Evolutionary conservation across 2,797 vertebrate species (phyloP).

Genomic region (Siniperca obscura): DNA sequence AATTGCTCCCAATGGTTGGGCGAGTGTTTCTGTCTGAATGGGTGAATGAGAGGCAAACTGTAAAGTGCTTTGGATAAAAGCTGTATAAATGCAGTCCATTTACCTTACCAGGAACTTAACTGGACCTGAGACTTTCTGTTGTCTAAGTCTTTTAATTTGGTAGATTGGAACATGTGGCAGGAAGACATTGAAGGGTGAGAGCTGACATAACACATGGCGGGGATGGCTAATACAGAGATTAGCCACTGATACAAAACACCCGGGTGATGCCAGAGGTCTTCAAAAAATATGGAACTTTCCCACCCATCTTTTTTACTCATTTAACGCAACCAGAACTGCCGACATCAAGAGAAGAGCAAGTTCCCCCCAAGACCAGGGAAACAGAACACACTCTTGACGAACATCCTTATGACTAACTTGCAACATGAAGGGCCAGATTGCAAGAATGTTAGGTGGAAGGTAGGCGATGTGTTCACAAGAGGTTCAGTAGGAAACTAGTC

Average conservation of each 20-base stretch:
- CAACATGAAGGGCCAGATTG: not conserved
- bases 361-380: not conserved
- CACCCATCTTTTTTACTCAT: not conserved
- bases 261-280: not conserved
- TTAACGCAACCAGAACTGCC: not conserved
- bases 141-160: not conserved
- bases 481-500: not conserved
- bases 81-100: not conserved
- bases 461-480: not conserved
- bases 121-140: not conserved
- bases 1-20: not conserved
- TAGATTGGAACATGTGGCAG: not conserved
- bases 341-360: not conserved
- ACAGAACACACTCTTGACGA: not conserved
- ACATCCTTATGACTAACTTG: not conserved
- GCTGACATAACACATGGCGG: not conserved
- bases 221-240: not conserved
- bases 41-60: constrained; percentile 2
- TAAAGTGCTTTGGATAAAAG: not conserved
- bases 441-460: not conserved
- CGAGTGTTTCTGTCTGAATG: not conserved
- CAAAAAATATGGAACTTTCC: not conserved
- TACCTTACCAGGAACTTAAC: not conserved
- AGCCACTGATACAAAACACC: not conserved
- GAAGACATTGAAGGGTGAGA: not conserved